Percentiles rank a stretch among this genome's conserved stretches.
Evolutionary conservation across 2,797 vertebrate genomes (phyloP).

Genomic region (Rhynchotus rufescens): DNA sequence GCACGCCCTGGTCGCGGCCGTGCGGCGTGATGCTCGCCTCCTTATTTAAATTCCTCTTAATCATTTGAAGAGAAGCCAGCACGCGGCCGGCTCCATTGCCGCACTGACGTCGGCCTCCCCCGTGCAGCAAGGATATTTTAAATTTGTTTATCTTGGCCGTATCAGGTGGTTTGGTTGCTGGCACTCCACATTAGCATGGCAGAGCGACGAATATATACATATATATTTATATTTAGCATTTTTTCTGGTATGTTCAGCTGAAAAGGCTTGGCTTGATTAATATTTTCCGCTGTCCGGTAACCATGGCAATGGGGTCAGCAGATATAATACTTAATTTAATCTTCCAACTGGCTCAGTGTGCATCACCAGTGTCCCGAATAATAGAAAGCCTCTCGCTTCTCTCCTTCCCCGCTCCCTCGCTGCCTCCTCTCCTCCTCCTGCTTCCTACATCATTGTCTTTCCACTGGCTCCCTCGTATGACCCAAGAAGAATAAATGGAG

Average conservation of each 20-base stretch:
- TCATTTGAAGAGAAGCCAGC: conserved; percentile 2
- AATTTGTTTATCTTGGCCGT: conserved; percentile 61
- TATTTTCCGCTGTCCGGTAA: conserved; percentile 99
- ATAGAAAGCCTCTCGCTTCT: conserved; percentile 89
- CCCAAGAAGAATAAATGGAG: conserved; percentile 76
- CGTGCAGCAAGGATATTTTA: conserved; percentile 38
- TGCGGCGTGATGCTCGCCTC: not conserved
- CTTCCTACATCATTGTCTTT: conserved; percentile 81
- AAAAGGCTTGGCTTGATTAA: conserved; percentile 95
- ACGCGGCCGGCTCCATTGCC: not conserved
- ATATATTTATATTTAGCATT: conserved; percentile 83
- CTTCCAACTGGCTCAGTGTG: conserved; percentile 96
- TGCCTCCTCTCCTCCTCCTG: conserved; percentile 83
- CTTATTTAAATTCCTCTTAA: not conserved
- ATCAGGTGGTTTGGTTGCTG: conserved; percentile 57
- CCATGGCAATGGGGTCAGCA: conserved; percentile 99
- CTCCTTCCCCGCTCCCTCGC: conserved; percentile 68
- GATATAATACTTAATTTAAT: conserved; percentile 99
- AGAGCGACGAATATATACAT: conserved; percentile 68
- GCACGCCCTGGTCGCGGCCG: not conserved
- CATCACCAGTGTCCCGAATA: conserved; percentile 94
- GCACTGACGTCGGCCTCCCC: conserved; percentile 37
- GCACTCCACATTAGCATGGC: conserved; percentile 62
- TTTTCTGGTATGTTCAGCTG: conserved; percentile 80
- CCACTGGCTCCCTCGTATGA: conserved; percentile 80